Evolutionary conservation across 2,797 vertebrate genomes (phyloP).

Genomic region (Triplophysa bombifrons): DNA sequence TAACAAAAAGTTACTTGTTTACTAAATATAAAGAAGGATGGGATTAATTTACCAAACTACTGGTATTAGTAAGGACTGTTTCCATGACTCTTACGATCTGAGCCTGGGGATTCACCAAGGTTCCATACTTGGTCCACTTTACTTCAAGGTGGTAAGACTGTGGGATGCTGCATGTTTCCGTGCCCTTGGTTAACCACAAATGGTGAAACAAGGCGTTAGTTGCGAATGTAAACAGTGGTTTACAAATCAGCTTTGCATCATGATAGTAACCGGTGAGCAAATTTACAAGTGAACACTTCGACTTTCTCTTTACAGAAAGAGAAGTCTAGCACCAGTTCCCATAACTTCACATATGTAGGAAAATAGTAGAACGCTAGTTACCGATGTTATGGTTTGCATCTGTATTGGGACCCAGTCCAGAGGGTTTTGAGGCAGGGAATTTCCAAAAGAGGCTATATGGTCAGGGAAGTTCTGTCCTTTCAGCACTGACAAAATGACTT

Average conservation of each 20-base stretch:
- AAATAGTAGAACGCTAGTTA: constrained; percentile 50
- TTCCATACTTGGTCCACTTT: constrained; percentile 91
- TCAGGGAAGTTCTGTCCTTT: constrained; percentile 82
- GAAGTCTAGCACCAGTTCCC: background rate
- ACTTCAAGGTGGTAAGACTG: constrained; percentile 83
- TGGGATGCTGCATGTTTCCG: constrained; percentile 83
- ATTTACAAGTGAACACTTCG: constrained; percentile 24
- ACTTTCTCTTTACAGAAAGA: constrained; percentile 19
- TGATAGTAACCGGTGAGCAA: background rate
- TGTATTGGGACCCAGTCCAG: constrained; percentile 87
- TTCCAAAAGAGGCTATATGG: constrained; percentile 89
- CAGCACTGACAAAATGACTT: constrained; percentile 76
- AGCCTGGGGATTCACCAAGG: constrained; percentile 88
- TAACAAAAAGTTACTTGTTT: background rate
- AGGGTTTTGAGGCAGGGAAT: constrained; percentile 77
- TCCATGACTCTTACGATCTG: constrained; percentile 83
- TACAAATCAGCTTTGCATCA: constrained; percentile 30
- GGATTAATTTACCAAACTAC: constrained; percentile 77
- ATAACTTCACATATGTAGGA: background rate
- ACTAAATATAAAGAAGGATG: background rate
- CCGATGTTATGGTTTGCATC: constrained; percentile 63
- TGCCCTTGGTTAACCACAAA: constrained; percentile 57
- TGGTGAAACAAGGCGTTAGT: background rate
- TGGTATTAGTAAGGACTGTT: constrained; percentile 71
- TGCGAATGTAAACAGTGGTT: background rate